Base-by-base conservation (phyloP, 1,140 invertebrate species). In the Bombus polaris region DNA sequence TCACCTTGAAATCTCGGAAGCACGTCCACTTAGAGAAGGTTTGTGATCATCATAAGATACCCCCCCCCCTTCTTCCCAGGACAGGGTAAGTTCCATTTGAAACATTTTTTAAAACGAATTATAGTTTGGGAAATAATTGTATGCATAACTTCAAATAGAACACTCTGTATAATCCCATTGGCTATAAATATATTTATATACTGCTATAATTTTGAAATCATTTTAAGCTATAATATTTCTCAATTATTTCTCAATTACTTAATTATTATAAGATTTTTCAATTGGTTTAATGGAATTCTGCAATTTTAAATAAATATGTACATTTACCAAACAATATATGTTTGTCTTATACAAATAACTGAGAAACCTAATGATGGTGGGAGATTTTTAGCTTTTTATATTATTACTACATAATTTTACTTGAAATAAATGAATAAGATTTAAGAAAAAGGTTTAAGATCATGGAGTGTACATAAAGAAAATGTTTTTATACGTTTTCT, bases 251-350 rank as follows among this genome's bases (percentile, higher is more conserved):
- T 6, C 5, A 28, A 42, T 53, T 42, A n/a, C 28, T 76, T 76
- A 37, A 15, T 10, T 37, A 39, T 62, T 62, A 13, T 62, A 62
- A 62, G n/a, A 28, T n/a, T 62, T 53, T 53, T 22, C 47, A 53
- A 22, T 22, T 53, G 5, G 6, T 53, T 53, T 53, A 53, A 53
- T 8, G 18, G 1, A 53, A 53, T 53, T 53, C 6, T 53, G 5
- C 25, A 35, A 66, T 35, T 2, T 66, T 66, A 25, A 28, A 28
- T n/a, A 66, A 75, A 66, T n/a, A 66, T 53, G 2, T 62, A 82
- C 32, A 82, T 66, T 73, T 66, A 74, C n/a, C 32, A 10, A 32
- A 83, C 28, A 66, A 66, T 66, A 32, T 66, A 76, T 32, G 9
- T 47, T 22, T 65, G 1, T 75, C 25, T 47, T 42, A 42, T 59